Base-by-base conservation (phyloP, 2,888 invertebrate genomes). In the Acheta domesticus region DNA sequence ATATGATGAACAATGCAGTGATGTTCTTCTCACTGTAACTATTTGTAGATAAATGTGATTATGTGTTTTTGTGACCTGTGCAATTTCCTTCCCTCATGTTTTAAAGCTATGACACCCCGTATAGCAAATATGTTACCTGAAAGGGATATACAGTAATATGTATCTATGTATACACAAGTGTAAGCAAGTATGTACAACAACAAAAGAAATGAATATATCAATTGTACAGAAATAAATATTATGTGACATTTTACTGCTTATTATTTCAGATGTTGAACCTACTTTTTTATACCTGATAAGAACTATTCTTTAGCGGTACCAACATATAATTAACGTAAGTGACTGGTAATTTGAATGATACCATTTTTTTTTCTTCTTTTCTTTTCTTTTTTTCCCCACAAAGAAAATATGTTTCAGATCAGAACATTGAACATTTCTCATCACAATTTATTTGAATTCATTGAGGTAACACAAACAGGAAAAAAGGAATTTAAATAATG, bases 11-110 rank as follows among this genome's bases (percentile, higher is more conserved):
- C 11, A 19, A 62, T 62, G 62, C 62, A 62, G 62, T 62, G 62
- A 14, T n/a, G n/a, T 12, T 62, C 62, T 62, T 62, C 14, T 19
- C n/a, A 19, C 16, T 62, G 14, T 62, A 62, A n/a, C n/a, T 19
- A 62, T 62, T 62, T 62, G 62, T 62, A 62, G 62, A 62, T 62
- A 62, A 62, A n/a, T 62, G 62, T 62, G n/a, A 62, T 62, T 62
- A 19, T 19, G 16, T 19, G 14, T 14, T 62, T 62, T 62, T 62
- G 62, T 62, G 62, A 62, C 62, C 62, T 62, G n/a, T 62, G 62
- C 62, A 62, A 36, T 36, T 12, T 62, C n/a, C 62, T 62, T 62
- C 62, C 62, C 62, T 62, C n/a, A 14, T 62, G 62, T 19, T 36
- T 36, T 19, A 62, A 19, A 16, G 62, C n/a, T 62, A 62, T 62